Evolutionary conservation across 1,140 invertebrate genomes (phyloP).

Genomic region (Drosophila tristis): DNA sequence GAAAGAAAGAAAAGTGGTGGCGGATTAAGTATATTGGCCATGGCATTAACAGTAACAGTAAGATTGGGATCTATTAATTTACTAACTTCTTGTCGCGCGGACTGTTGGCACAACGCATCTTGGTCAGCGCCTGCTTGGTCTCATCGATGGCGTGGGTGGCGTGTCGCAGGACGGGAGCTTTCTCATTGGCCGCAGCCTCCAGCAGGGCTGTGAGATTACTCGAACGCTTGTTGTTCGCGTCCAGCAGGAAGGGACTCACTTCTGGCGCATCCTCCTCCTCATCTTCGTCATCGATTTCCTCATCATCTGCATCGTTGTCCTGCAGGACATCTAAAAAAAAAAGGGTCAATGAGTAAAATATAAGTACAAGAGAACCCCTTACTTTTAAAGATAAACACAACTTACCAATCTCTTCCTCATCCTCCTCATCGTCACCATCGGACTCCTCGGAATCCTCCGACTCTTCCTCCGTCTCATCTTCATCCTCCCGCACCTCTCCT

Average conservation of each 20-base stretch:
- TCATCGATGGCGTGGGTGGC: slow-evolving; percentile 92
- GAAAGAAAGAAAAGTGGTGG: neutral
- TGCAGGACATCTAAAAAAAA: slow-evolving; percentile 62
- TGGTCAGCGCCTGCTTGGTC: slow-evolving; percentile 96
- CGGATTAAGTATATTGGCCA: neutral
- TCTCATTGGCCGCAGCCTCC: slow-evolving; percentile 88
- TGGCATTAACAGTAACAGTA: no score
- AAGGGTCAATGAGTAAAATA: neutral
- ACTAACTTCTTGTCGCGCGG: slow-evolving; percentile 85
- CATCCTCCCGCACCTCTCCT: slow-evolving; percentile 64
- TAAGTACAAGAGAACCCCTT: no score
- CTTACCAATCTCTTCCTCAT: slow-evolving; percentile 78
- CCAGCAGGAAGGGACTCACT: slow-evolving; percentile 70
- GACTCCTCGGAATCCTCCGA: slow-evolving; percentile 80
- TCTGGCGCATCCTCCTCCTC: slow-evolving; percentile 76
- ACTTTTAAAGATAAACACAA: neutral
- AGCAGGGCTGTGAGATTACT: slow-evolving; percentile 75
- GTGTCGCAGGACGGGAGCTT: slow-evolving; percentile 84
- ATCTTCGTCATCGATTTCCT: slow-evolving; percentile 83
- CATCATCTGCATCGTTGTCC: slow-evolving; percentile 80
- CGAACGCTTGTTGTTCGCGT: slow-evolving; percentile 69
- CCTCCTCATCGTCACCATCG: slow-evolving; percentile 79
- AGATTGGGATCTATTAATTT: neutral
- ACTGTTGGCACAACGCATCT: slow-evolving; percentile 94
- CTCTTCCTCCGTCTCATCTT: slow-evolving; percentile 75